Evolutionary conservation across 1,140 invertebrate genomes (phyloP).

Genomic region (Drosophila gunungcola): DNA sequence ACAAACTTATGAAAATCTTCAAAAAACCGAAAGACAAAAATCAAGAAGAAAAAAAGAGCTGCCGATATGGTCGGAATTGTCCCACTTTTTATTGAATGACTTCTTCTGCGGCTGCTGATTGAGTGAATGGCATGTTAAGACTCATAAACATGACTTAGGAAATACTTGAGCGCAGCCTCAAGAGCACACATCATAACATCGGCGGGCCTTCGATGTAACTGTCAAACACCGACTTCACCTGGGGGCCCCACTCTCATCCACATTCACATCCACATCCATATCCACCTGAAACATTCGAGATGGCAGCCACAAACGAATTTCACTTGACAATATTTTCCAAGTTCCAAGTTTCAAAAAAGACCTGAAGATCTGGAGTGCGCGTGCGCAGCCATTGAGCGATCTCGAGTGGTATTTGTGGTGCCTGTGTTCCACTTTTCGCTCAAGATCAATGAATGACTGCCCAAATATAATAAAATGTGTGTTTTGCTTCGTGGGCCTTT

Average conservation of each 20-base stretch:
- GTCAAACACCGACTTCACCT: slow-evolving; percentile 62
- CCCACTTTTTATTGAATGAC: slow-evolving; percentile 82
- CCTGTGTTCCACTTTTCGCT: slow-evolving; percentile 73
- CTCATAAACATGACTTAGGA: slow-evolving; percentile 82
- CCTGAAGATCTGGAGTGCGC: slow-evolving; percentile 64
- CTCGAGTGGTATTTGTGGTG: slow-evolving; percentile 72
- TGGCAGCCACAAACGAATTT: slow-evolving; percentile 57
- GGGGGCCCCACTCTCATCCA: slow-evolving; percentile 6
- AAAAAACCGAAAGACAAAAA: slow-evolving; percentile 51
- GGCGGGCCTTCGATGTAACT: slow-evolving; percentile 69
- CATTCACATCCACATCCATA: slow-evolving; percentile 7
- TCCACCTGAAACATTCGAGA: slow-evolving; percentile 30
- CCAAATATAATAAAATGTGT: slow-evolving; percentile 39
- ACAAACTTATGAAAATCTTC: slow-evolving; percentile 80
- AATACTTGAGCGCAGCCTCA: slow-evolving; percentile 67
- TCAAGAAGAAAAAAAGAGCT: slow-evolving; percentile 61
- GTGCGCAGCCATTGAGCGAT: slow-evolving; percentile 72
- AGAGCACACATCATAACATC: slow-evolving; percentile 53
- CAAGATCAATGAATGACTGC: slow-evolving; percentile 43
- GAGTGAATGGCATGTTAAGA: slow-evolving; percentile 82
- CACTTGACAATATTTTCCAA: slow-evolving; percentile 79
- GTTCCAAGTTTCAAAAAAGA: background rate
- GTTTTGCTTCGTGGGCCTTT: slow-evolving; percentile 12
- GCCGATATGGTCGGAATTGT: slow-evolving; percentile 69
- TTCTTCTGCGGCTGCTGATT: slow-evolving; percentile 70